A percentile compares a stretch with the other conserved stretches of the same genome.
phyloP scores from a whole-genome alignment of 2,888 invertebrate genomes.

The Malacosoma neustria region DNA sequence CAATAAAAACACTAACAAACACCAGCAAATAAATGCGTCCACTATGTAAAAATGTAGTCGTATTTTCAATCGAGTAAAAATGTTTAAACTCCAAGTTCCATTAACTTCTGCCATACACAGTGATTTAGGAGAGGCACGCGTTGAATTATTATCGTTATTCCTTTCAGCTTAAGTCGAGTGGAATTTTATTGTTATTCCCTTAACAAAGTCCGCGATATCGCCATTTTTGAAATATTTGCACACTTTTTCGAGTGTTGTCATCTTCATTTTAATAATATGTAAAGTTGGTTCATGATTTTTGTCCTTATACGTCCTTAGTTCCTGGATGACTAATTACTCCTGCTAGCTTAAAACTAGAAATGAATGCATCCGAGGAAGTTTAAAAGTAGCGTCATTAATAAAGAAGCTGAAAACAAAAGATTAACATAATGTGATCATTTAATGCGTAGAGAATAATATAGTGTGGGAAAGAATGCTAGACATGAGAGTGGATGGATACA shows the following conservation, averaged over 20 bases:
- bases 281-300: too few species aligned
- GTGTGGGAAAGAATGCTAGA: too few species aligned
- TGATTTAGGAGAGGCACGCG: slow-evolving; percentile 39
- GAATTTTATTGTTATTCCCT: slow-evolving; percentile 24
- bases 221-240: slow-evolving; percentile 4
- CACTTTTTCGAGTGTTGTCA: neutral
- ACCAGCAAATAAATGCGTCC: neutral
- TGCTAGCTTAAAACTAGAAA: too few species aligned
- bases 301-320: too few species aligned
- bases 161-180: slow-evolving; percentile 25
- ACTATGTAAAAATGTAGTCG: slow-evolving; percentile 5
- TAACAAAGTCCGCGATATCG: slow-evolving; percentile 12
- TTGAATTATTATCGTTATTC: slow-evolving; percentile 39
- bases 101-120: slow-evolving; percentile 41
- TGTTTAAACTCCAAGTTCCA: slow-evolving; percentile 40
- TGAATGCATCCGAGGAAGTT: too few species aligned
- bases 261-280: neutral
- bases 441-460: too few species aligned
- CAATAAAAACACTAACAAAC: neutral
- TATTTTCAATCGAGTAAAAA: slow-evolving; percentile 45
- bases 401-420: too few species aligned
- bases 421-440: too few species aligned
- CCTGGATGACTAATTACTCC: too few species aligned
- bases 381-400: too few species aligned
- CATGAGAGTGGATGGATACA: too few species aligned